Evolutionary conservation across 2,888 invertebrate genomes (phyloP).

Genomic region (Cotesia congregata): DNA sequence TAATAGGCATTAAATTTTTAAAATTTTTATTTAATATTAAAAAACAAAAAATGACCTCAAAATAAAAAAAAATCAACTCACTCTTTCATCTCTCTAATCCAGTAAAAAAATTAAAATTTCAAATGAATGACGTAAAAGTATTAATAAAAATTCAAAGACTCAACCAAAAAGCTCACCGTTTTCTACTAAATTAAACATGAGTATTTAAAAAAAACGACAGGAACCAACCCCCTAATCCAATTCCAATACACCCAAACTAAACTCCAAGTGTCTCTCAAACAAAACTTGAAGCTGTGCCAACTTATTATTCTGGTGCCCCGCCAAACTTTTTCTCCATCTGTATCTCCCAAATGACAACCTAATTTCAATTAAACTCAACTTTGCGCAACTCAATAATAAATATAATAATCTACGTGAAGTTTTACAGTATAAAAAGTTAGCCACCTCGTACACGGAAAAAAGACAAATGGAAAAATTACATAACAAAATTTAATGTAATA

Average conservation of each 20-base stretch:
- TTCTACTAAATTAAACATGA: background rate
- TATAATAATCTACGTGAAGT: too few species aligned
- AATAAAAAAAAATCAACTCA: too few species aligned
- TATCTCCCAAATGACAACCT: background rate
- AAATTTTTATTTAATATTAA: too few species aligned
- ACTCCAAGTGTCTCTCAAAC: background rate
- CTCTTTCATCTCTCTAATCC: background rate
- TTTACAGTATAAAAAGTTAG: too few species aligned
- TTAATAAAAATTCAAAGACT: background rate
- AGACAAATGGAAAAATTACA: too few species aligned
- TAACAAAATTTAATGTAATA: too few species aligned
- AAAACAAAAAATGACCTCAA: too few species aligned
- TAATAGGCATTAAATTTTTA: too few species aligned
- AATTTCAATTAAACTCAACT: background rate
- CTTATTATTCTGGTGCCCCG: background rate
- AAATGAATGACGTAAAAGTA: background rate
- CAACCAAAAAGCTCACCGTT: background rate
- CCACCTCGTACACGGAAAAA: too few species aligned
- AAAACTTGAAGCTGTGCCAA: background rate
- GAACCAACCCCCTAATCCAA: background rate
- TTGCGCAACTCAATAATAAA: too few species aligned
- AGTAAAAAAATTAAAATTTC: background rate
- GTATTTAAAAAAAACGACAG: background rate
- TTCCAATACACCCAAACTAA: too few species aligned
- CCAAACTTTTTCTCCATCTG: background rate